Evolutionary conservation across 2,888 invertebrate species (phyloP), one percentile per base, ranked within the genome.

Genomic region (Cetonia aurata): DNA sequence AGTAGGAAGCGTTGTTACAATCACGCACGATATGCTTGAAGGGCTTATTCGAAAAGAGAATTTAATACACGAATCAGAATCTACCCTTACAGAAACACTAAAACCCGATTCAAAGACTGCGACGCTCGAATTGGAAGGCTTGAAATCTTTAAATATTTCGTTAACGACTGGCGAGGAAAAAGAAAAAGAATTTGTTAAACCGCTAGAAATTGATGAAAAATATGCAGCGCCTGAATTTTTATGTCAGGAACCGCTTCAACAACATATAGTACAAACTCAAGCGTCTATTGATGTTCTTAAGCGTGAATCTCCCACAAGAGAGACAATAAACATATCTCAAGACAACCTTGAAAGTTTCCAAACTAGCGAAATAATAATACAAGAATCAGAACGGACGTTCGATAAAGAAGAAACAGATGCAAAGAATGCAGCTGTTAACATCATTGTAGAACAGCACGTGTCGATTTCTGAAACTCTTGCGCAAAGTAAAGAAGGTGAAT

Each of bases 11-110:
- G 77, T 75, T 25, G 78, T 84, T 1, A 81, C 80, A 67, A 73
- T 79, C n/a, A 72, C 75, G 65, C 85, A 85, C 74, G 83, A 83
- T 72, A 82, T 83, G 46, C 80, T 84, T 66, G 85, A 87, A 75
- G 80, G 86, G 44, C 67, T 88, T 46, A 80, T 84, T 53, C 76
- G 79, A 46, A 82, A 80, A 3, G 84, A 87, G 77, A 82, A 83
- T 72, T 78, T 85, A 48, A 74, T 86, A 31, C 85, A 84, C n/a
- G 88, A 88, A 76, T 81, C 81, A 67, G 87, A 87, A 81, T 79
- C 77, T 46, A 81, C 82, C 10, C 81, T 84, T 31, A 74, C 80
- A 15, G 79, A 83, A 42, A 76, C 77, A 31, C 67, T 79, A 9
- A 75, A 78, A 15, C 72, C 80, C 25, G 83, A 83, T 57, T 80